Evolutionary conservation across 2,888 invertebrate genomes (phyloP), one percentile per base, ranked within the genome.

Genomic region (Scelioninae gen. 1): DNA sequence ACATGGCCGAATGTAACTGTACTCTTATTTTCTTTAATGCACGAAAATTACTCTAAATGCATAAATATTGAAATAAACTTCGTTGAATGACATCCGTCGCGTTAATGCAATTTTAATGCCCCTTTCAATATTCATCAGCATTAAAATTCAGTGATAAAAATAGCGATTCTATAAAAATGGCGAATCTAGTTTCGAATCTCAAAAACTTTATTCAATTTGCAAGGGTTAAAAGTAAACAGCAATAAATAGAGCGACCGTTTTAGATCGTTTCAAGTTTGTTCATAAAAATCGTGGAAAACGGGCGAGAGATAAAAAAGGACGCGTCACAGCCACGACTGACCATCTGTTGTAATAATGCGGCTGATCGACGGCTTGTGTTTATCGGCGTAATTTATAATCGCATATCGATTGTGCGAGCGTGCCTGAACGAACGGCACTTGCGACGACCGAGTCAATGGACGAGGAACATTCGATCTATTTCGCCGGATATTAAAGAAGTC

Each of bases 401-500:
- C 16, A 16, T 53, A 66, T 82, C 55, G 63, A 76, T 76, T 58
- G 53, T 55, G 43, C 31, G 43, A 16, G 60, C 65, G 82, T 82
- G 76, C 53, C 71, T 65, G 58, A 76, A 71, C 60, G 68, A 74
- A 34, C 43, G 47, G 53, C 72, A 62, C 49, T 62, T 43, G 58
- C 31, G 82, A 72, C 55, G 62, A 13, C 11, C 15, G 40, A 55
- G 15, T 51, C 71, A 60, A 53, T 63, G 68, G 68, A 62, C 75
- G 80, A 31, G n/a, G 38, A 74, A 74, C 62, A 31, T 74, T 83
- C 82, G 56, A 78, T 78, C 74, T 65, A 69, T 84, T 69, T 71
- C 76, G 51, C 82, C 85, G 85, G 86, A 86, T 86, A 86, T 86
- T 86, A 86, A 86, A 86, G 83, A 78, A 85, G 76, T 84, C 74